phyloP scores from a whole-genome alignment of 2,888 invertebrate genomes.

The Encarsia formosa region DNA sequence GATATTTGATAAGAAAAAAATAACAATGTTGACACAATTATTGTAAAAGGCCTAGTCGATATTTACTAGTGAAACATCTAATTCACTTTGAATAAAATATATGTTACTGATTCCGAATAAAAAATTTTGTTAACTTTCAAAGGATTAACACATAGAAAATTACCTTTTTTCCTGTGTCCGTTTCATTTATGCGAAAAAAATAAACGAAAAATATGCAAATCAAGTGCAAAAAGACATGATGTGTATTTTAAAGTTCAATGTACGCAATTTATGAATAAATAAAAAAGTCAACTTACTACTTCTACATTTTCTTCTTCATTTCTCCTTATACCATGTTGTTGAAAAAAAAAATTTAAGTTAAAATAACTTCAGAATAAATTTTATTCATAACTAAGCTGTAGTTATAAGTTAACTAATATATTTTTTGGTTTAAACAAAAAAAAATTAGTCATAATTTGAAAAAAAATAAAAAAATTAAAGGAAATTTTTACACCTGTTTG shows the following conservation, averaged over 20 bases:
- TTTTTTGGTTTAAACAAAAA: too few relatives aligned
- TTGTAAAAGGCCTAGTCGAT: constrained; percentile 15
- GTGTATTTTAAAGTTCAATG: constrained; percentile 29
- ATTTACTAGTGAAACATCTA: constrained; percentile 4
- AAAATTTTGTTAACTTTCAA: neutral
- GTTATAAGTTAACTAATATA: too few relatives aligned
- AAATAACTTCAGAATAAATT: too few relatives aligned
- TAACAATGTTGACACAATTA: neutral
- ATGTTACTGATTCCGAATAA: neutral
- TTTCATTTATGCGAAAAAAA: constrained; percentile 8
- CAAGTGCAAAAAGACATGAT: constrained; percentile 20
- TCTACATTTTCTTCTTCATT: too few relatives aligned
- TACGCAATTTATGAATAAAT: constrained; percentile 27
- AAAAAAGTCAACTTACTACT: too few relatives aligned
- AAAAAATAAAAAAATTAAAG: neutral
- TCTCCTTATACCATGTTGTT: too few relatives aligned
- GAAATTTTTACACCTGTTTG: neutral
- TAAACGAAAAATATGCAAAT: constrained; percentile 5
- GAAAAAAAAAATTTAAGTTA: too few relatives aligned
- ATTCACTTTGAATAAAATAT: constrained; percentile 1
- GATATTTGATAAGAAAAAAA: constrained; percentile 1
- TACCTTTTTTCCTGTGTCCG: constrained; percentile 12
- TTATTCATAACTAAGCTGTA: too few relatives aligned
- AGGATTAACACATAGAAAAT: neutral
- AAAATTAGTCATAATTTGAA: too few relatives aligned